These are phyloP conservation scores for Cryptophagus acutangulus DNA, from an alignment of 2,888 invertebrate genomes.

Conservation along the genomic window DNA sequence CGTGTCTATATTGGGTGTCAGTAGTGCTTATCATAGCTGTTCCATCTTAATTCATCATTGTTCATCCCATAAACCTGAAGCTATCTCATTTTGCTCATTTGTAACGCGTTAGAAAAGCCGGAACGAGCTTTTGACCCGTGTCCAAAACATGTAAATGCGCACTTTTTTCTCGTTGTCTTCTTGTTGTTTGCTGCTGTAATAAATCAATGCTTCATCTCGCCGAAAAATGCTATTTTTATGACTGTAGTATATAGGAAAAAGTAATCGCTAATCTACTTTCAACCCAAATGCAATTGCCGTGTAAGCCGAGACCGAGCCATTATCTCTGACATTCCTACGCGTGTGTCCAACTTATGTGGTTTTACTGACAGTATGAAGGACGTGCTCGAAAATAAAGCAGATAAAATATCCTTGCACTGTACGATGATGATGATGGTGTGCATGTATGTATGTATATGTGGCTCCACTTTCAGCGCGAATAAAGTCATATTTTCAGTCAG, in stretches of 20 bases:
- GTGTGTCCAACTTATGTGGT: slow-evolving; percentile 18
- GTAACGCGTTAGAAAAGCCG: slow-evolving; percentile 14
- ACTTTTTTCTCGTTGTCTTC: too few species aligned
- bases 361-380: slow-evolving; percentile 14
- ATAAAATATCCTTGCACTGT: slow-evolving; percentile 9
- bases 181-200: too few species aligned
- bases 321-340: slow-evolving; percentile 32
- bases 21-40: slow-evolving; percentile 31
- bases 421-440: not conserved
- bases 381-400: slow-evolving; percentile 12
- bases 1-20: slow-evolving; percentile 18
- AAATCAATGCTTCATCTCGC: too few species aligned
- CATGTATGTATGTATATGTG: too few species aligned
- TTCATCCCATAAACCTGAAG: slow-evolving; percentile 26
- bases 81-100: slow-evolving; percentile 32
- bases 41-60: slow-evolving; percentile 39
- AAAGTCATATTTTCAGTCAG: slow-evolving; percentile 1
- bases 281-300: slow-evolving; percentile 45
- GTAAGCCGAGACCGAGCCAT: slow-evolving; percentile 34
- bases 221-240: too few species aligned
- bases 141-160: too few species aligned
- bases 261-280: slow-evolving; percentile 40
- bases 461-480: too few species aligned
- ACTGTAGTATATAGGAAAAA: too few species aligned
- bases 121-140: too few species aligned